These are phyloP conservation scores for Cephus runcator DNA, from an alignment of 2,888 invertebrate genomes.

Conservation along the genomic window DNA sequence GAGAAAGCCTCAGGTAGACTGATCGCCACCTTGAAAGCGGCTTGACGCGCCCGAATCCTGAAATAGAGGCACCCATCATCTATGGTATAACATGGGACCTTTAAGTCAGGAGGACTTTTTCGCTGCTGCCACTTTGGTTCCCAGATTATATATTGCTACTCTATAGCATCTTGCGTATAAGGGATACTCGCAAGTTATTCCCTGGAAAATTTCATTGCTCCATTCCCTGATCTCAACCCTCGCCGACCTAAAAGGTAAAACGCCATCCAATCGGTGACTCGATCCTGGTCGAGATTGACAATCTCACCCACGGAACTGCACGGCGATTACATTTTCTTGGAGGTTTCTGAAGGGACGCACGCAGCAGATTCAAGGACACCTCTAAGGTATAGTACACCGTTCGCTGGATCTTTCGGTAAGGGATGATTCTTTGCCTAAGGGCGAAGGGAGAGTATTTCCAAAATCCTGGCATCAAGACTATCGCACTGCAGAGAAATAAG, in stretches of 20 bases:
- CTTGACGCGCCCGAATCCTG: background rate
- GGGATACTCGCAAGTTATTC: background rate
- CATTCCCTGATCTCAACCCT: background rate
- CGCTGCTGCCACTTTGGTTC: background rate
- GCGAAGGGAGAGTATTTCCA: background rate
- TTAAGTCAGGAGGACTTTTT: background rate
- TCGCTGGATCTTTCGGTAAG: background rate
- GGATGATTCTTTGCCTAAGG: background rate
- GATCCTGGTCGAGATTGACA: background rate
- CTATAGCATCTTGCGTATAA: background rate
- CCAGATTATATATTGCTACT: background rate
- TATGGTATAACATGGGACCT: background rate
- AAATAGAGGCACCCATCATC: background rate
- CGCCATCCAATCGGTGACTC: background rate
- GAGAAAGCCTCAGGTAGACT: background rate
- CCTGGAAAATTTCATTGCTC: background rate
- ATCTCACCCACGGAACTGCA: background rate
- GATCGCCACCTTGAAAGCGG: background rate
- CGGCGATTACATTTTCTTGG: background rate
- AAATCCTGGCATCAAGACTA: background rate
- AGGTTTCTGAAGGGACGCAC: background rate
- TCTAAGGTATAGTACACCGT: too few relatives aligned
- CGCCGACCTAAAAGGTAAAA: background rate
- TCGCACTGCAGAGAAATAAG: conserved; percentile 25
- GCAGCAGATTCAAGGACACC: background rate